Percentiles rank a stretch among this genome's conserved stretches.
Conservation (phyloP, 2,888 invertebrate species). For the Digitonthophagus gazella region DNA sequence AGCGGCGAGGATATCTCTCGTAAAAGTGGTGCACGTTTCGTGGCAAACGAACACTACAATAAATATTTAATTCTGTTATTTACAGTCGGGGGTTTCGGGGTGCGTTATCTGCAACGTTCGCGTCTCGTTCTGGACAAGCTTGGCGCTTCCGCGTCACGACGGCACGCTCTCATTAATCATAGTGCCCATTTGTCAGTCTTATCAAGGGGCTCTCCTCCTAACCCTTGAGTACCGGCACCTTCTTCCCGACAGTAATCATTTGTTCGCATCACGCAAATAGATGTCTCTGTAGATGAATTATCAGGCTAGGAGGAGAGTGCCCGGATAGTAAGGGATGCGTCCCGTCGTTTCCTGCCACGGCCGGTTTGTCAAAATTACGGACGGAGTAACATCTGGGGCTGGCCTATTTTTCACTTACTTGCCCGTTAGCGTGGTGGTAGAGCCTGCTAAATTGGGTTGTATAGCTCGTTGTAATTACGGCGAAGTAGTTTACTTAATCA, state of each 20-base stretch:
- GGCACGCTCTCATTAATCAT: slow-evolving; percentile 11
- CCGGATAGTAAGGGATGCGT: not conserved
- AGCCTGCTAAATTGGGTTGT: not conserved
- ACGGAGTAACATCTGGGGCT: not conserved
- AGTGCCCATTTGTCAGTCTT: slow-evolving; percentile 16
- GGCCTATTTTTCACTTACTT: not conserved
- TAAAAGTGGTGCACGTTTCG: slow-evolving; percentile 3
- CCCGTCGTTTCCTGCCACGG: not conserved
- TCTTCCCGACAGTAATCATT: slow-evolving; percentile 24
- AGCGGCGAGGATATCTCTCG: slow-evolving; percentile 8
- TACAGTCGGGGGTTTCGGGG: not conserved
- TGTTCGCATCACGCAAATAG: slow-evolving; percentile 23
- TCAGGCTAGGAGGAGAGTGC: slow-evolving; percentile 8
- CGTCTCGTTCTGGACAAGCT: not conserved
- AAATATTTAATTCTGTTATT: slow-evolving; percentile 15
- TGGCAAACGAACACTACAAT: not conserved
- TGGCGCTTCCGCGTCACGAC: slow-evolving; percentile 5
- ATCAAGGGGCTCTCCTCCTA: slow-evolving; percentile 3
- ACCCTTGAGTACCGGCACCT: slow-evolving; percentile 19
- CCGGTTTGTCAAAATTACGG: not conserved
- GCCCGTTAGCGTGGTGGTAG: not conserved
- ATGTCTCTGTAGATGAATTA: slow-evolving; percentile 22
- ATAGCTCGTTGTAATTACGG: not conserved
- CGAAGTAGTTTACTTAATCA: not conserved
- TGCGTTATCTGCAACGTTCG: not conserved